Percentiles rank a stretch among this genome's conserved stretches.
Conservation (phyloP, 2,113 vertebrate species). For the Diadophis punctatus region DNA sequence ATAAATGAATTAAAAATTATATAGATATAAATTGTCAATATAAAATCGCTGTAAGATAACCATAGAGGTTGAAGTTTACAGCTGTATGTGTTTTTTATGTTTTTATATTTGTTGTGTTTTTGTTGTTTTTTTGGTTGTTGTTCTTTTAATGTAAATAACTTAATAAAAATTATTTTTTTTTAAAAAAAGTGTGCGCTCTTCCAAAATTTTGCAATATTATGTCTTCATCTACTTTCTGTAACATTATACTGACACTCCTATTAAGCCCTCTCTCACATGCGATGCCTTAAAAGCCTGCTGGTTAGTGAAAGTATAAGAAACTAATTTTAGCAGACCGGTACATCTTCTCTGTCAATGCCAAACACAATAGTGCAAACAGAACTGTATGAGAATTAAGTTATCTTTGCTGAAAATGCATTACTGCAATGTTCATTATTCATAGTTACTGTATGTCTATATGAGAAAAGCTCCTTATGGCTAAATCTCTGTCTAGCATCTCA, state of each 20-base stretch:
- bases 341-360: slow-evolving; percentile 9
- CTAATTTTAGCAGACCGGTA: not conserved
- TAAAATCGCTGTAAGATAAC: too few relatives aligned
- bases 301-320: not conserved
- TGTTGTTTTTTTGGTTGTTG: too few relatives aligned
- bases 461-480: slow-evolving; percentile 22
- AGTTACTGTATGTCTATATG: slow-evolving; percentile 24
- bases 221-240: not conserved
- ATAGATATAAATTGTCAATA: too few relatives aligned
- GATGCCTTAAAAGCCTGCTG: not conserved
- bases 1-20: too few relatives aligned
- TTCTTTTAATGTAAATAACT: too few relatives aligned
- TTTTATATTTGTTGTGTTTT: too few relatives aligned
- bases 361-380: not conserved
- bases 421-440: slow-evolving; percentile 37
- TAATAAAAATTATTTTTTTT: too few relatives aligned
- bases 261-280: not conserved
- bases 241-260: not conserved
- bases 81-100: too few relatives aligned
- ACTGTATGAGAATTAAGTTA: slow-evolving; percentile 33
- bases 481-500: slow-evolving; percentile 34
- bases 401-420: slow-evolving; percentile 9
- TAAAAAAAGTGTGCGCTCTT: not conserved
- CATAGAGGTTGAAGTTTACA: too few relatives aligned
- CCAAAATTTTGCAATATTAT: not conserved